Evolutionary conservation across 1,140 invertebrate species (phyloP), one percentile per base, ranked within the genome.

Genomic region (Drosophila asahinai): DNA sequence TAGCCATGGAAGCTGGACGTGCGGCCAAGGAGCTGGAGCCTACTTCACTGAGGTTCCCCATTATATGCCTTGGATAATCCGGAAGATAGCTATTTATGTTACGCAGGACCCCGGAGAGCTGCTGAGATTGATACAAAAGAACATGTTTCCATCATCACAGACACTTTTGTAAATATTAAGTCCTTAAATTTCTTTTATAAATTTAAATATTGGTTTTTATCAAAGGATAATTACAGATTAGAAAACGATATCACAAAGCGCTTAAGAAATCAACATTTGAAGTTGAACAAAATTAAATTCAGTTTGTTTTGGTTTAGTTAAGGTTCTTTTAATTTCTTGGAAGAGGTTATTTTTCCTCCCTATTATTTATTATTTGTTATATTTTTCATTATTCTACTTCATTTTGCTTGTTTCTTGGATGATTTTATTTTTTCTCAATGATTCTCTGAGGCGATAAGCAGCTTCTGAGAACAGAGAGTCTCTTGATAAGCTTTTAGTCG

Each of bases 1-100:
- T 1, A 57, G 54, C 14, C 54, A 57, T 38, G 54, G 54, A 3
- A 57, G 17, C 19, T 57, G 17, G 54, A 5, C 33, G 9, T 57
- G 54, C 8, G 54, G 54, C 54, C 33, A 57, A 38, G 54, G 54
- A 38, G 54, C 17, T 22, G 54, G 54, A 15, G 33, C 54, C 19
- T 57, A 22, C 17, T 57, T 57, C 12, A 57, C 54, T 0, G 5
- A 38, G 19, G 33, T 57, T 9, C 1, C 54, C 22, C 33, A 33
- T 14, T 57, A 2, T 14, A 38, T 57, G 54, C 19, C 54, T 19
- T 57, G 54, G 54, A 57, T 57, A 38, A 38, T 57, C 1, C 0
- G 14, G 17, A 57, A 54, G 12, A 14, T 54, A 8, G 17, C 17
- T 36, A 54, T 54, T 36, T 36, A 2, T 36, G 19, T 54, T 14